These are phyloP conservation scores for Subanguina moxae DNA, from an alignment of 1,140 invertebrate genomes.

Conservation along the genomic window DNA sequence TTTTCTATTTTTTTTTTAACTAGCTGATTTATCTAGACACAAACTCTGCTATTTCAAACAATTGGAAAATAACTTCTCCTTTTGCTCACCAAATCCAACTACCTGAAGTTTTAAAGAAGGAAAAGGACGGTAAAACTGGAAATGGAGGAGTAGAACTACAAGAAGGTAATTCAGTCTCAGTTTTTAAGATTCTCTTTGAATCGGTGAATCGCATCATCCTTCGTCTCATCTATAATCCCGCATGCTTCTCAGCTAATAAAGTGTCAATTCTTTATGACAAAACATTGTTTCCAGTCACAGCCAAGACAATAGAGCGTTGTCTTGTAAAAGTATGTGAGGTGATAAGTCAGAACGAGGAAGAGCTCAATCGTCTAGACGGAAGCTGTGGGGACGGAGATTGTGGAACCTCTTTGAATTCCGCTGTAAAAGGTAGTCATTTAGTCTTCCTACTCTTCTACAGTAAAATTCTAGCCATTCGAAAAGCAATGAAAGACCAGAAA, in stretches of 20 bases:
- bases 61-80: conserved; percentile 29
- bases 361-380: conserved; percentile 30
- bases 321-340: conserved; percentile 20
- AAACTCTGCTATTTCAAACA: conserved; percentile 8
- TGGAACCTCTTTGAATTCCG: conserved; percentile 32
- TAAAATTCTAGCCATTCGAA: conserved; percentile 30
- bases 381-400: conserved; percentile 38
- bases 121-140: neutral
- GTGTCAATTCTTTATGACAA: too few species aligned
- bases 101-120: neutral
- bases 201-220: too few species aligned
- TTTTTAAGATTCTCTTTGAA: neutral
- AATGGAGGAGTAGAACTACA: neutral
- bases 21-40: neutral
- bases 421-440: conserved; percentile 31
- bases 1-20: neutral
- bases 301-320: conserved; percentile 16
- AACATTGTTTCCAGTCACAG: conserved; percentile 4
- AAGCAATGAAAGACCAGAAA: conserved; percentile 13
- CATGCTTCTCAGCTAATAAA: too few species aligned
- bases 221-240: too few species aligned
- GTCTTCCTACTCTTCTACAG: too few species aligned
- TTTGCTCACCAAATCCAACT: neutral
- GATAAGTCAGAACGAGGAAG: conserved; percentile 20
- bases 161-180: neutral